A percentile compares a stretch with the other conserved stretches of the same genome.
Evolutionary conservation across 2,888 invertebrate species (phyloP).

Genomic region (Heliothis peltigera): DNA sequence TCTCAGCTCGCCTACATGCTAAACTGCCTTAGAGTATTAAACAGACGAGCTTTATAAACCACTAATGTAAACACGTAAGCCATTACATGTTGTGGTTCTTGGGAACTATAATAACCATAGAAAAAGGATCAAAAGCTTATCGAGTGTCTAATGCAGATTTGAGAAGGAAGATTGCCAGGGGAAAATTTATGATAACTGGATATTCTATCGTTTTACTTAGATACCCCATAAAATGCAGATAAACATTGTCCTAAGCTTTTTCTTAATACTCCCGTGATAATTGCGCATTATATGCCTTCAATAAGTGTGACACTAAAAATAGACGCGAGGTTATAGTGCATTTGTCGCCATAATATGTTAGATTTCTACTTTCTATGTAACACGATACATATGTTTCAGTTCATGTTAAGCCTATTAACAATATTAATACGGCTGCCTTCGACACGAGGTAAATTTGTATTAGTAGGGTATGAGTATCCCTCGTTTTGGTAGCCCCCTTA

Average conservation of each 20-base stretch:
- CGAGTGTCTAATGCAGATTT: not conserved
- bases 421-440: constrained; percentile 42
- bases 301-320: constrained; percentile 55
- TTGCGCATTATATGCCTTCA: constrained; percentile 33
- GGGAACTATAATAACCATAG: not conserved
- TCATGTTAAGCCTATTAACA: constrained; percentile 52
- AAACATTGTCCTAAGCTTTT: not conserved
- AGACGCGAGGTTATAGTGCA: constrained; percentile 55
- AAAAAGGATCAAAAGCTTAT: not conserved
- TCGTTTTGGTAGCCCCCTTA: not conserved
- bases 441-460: constrained; percentile 10
- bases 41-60: constrained; percentile 7
- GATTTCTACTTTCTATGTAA: constrained; percentile 76
- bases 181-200: not conserved
- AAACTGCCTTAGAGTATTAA: constrained; percentile 50
- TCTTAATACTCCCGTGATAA: constrained; percentile 5
- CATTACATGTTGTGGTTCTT: not conserved
- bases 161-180: not conserved
- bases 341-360: constrained; percentile 61
- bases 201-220: not conserved
- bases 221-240: not conserved
- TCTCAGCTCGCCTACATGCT: constrained; percentile 61
- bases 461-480: not conserved
- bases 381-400: constrained; percentile 58
- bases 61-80: not conserved